Percentiles rank a stretch among this genome's conserved stretches.
These are phyloP conservation scores for Dysmachus trigonus DNA, from an alignment of 2,888 invertebrate genomes.

Conservation along the genomic window DNA sequence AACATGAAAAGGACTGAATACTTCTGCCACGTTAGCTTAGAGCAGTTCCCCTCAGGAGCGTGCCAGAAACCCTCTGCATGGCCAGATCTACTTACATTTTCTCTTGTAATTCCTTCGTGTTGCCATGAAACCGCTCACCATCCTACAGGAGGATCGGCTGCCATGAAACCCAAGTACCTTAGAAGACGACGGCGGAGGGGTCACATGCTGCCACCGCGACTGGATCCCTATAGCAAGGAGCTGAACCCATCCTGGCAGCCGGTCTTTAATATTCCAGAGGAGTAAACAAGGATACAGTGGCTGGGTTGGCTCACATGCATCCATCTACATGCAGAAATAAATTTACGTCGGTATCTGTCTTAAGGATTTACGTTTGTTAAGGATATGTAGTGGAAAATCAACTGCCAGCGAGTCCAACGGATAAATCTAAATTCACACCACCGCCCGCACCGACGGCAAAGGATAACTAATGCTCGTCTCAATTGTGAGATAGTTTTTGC, in stretches of 20 bases:
- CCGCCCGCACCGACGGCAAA: constrained; percentile 25
- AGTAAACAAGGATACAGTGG: constrained; percentile 44
- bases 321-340: constrained; percentile 42
- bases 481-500: constrained; percentile 38
- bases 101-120: constrained; percentile 1
- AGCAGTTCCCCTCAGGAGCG: background rate
- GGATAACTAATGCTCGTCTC: constrained; percentile 44
- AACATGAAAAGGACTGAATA: constrained; percentile 10
- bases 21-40: constrained; percentile 3
- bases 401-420: constrained; percentile 45
- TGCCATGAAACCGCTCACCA: constrained; percentile 21
- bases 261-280: constrained; percentile 43
- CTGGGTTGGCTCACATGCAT: constrained; percentile 37
- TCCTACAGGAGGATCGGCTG: background rate
- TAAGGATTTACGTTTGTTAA: constrained; percentile 49
- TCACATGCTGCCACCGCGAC: background rate
- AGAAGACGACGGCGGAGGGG: background rate
- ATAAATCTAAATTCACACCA: constrained; percentile 48
- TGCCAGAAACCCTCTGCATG: background rate
- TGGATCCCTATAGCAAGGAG: constrained; percentile 3
- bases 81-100: constrained; percentile 27
- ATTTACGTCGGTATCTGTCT: constrained; percentile 48
- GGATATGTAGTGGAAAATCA: constrained; percentile 49
- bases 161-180: constrained; percentile 4
- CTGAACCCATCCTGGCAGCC: background rate